Evolutionary conservation across 2,113 vertebrate genomes (phyloP).

Genomic region (Corynorhinus townsendii): DNA sequence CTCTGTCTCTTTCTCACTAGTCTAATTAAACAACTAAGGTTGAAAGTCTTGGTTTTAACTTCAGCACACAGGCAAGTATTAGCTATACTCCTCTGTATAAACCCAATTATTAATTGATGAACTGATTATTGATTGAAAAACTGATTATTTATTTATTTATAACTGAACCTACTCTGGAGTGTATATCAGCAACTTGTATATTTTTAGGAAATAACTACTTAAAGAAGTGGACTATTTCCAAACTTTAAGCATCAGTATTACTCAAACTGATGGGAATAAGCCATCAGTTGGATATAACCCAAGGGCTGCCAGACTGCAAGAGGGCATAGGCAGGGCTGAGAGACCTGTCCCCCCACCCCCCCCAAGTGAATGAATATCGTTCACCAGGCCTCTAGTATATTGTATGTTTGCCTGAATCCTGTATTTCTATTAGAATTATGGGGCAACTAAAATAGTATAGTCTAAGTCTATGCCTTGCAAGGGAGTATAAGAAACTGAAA

Average conservation of each 20-base stretch:
- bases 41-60: not conserved
- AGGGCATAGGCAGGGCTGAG: too few species aligned
- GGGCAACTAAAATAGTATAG: not conserved
- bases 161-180: not conserved
- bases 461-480: not conserved
- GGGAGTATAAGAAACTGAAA: not conserved
- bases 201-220: not conserved
- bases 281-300: too few species aligned
- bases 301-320: too few species aligned
- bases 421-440: not conserved
- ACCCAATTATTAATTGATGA: not conserved
- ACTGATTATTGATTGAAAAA: not conserved
- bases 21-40: not conserved
- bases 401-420: not conserved
- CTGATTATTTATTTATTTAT: not conserved
- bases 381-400: not conserved
- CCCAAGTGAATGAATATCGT: too few species aligned
- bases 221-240: not conserved
- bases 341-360: too few species aligned
- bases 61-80: not conserved
- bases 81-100: not conserved
- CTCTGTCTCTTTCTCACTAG: not conserved
- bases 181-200: not conserved
- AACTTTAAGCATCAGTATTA: not conserved
- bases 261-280: too few species aligned